Evolutionary conservation across 2,797 vertebrate species (phyloP).

Genomic region (Darevskia nairensis): DNA sequence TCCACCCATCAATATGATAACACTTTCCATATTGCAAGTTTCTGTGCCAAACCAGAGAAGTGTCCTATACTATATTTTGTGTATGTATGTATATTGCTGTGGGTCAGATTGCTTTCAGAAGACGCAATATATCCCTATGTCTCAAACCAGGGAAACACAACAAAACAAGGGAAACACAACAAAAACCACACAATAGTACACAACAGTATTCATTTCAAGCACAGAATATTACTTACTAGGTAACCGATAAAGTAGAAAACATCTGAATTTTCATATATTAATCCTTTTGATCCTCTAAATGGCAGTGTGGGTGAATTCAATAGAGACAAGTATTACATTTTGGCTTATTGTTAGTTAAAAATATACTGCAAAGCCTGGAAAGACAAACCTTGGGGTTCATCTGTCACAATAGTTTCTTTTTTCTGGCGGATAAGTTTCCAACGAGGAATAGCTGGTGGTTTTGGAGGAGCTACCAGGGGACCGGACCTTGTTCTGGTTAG

Average conservation of each 20-base stretch:
- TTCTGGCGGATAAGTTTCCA: slow-evolving; percentile 90
- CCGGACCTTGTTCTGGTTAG: slow-evolving; percentile 88
- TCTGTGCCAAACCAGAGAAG: background rate
- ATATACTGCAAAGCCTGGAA: background rate
- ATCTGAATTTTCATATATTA: background rate
- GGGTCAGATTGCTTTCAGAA: background rate
- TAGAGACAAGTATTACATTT: background rate
- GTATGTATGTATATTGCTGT: background rate
- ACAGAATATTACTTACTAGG: background rate
- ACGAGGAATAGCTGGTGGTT: slow-evolving; percentile 75
- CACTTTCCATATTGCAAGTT: background rate
- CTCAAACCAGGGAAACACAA: background rate
- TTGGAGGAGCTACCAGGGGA: slow-evolving; percentile 78
- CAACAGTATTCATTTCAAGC: background rate
- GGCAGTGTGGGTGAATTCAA: background rate
- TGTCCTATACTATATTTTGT: background rate
- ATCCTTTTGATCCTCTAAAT: background rate
- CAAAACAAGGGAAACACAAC: background rate
- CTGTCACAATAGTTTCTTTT: slow-evolving; percentile 80
- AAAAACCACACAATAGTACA: background rate
- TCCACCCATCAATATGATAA: background rate
- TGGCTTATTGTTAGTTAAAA: background rate
- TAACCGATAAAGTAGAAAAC: background rate
- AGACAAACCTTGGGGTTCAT: slow-evolving; percentile 86
- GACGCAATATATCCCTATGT: background rate